phyloP scores from a whole-genome alignment of 2,113 vertebrate species.

The Daboia siamensis region DNA sequence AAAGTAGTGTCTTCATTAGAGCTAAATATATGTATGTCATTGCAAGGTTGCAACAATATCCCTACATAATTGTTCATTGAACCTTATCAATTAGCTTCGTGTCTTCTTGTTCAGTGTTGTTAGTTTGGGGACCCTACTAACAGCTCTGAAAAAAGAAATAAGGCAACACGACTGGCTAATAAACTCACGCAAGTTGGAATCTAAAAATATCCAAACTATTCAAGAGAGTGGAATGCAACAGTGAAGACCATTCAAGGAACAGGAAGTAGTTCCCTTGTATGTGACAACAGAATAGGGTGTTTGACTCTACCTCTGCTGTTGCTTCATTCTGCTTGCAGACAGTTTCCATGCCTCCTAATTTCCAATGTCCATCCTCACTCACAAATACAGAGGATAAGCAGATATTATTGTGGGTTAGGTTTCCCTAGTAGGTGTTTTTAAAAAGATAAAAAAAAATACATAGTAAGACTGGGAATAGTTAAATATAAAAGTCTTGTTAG shows the following conservation, averaged over 20 bases:
- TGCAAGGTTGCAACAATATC: neutral
- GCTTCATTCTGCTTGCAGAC: conserved; percentile 89
- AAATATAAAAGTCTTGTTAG: conserved; percentile 5
- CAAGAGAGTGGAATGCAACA: neutral
- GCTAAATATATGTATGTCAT: too few species aligned
- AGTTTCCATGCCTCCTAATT: conserved; percentile 95
- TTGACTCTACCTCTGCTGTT: conserved; percentile 79
- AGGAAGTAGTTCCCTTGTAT: neutral
- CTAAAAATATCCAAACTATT: neutral
- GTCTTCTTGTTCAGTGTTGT: neutral
- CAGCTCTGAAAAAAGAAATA: neutral
- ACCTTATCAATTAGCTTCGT: neutral
- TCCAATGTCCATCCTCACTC: conserved; percentile 96
- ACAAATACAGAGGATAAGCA: conserved; percentile 91
- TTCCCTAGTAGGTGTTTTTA: conserved; percentile 73
- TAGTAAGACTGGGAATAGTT: neutral
- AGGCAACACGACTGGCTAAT: neutral
- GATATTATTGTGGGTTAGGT: conserved; percentile 93
- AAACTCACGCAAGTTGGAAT: neutral
- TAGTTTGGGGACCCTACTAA: neutral
- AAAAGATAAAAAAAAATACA: neutral
- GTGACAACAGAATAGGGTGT: neutral
- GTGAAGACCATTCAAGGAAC: neutral
- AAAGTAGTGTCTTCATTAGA: neutral
- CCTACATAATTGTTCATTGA: neutral